A percentile compares a stretch with the other conserved stretches of the same genome.
Conservation (phyloP, 2,888 invertebrate species). For the Flexamia atlantica region DNA sequence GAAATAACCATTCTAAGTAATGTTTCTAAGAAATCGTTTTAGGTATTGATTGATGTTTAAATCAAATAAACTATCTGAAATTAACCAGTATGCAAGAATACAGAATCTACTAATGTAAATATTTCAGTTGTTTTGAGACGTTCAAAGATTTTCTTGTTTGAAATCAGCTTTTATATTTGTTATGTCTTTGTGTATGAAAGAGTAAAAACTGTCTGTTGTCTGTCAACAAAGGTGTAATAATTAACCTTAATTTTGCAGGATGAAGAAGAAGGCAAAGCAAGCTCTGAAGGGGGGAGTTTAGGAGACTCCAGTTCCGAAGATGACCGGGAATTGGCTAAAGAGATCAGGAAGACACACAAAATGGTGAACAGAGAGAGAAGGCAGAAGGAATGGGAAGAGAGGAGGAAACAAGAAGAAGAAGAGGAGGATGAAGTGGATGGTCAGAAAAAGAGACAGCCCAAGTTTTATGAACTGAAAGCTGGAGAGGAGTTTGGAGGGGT, state of each 20-base stretch:
- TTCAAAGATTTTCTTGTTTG: too few species aligned
- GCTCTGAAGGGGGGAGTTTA: conserved; percentile 73
- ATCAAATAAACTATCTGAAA: too few species aligned
- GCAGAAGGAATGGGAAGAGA: conserved; percentile 72
- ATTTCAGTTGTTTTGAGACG: too few species aligned
- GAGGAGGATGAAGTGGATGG: conserved; percentile 71
- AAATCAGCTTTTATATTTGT: too few species aligned
- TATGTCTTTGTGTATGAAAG: too few species aligned
- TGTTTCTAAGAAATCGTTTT: too few species aligned
- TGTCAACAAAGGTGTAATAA: too few species aligned
- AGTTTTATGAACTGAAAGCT: conserved; percentile 80
- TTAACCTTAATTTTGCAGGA: conserved; percentile 71
- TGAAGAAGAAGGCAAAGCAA: conserved; percentile 73
- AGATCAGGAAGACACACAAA: conserved; percentile 87
- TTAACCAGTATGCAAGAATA: too few species aligned
- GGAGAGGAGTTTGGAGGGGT: conserved; percentile 77
- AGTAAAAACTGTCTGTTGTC: too few species aligned
- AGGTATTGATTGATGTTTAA: too few species aligned
- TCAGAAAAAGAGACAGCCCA: conserved; percentile 74
- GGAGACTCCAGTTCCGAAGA: conserved; percentile 84
- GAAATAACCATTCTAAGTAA: too few species aligned
- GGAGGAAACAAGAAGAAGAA: conserved; percentile 72
- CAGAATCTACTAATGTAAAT: too few species aligned
- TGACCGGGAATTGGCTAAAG: conserved; percentile 87
- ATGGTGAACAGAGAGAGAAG: conserved; percentile 77